These are phyloP conservation scores for Himalopsyche anomala DNA, from an alignment of 2,888 invertebrate species.

Conservation along the genomic window DNA sequence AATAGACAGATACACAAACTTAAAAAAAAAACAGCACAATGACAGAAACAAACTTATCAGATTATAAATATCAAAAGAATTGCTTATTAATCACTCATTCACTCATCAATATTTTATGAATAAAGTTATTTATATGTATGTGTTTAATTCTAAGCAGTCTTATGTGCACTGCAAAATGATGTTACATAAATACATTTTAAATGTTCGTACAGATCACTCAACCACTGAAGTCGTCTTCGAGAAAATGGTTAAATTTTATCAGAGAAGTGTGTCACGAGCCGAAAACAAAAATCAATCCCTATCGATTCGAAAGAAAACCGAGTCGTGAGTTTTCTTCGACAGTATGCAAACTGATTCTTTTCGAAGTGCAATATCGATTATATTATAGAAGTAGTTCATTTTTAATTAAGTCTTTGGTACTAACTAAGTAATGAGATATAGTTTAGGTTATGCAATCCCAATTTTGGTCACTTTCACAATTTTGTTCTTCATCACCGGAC, in stretches of 20 bases:
- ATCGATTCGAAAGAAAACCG: conserved; percentile 18
- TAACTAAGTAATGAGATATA: conserved; percentile 63
- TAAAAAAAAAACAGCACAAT: conserved; percentile 2
- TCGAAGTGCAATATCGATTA: conserved; percentile 41
- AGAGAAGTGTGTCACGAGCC: conserved; percentile 27
- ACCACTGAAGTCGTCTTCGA: conserved; percentile 50
- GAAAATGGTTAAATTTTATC: conserved; percentile 36
- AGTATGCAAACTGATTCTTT: conserved; percentile 14
- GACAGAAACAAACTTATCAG: conserved; percentile 39
- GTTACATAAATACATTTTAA: conserved; percentile 55
- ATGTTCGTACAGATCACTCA: conserved; percentile 49
- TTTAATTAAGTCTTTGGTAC: conserved; percentile 65
- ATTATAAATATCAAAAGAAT: conserved; percentile 49
- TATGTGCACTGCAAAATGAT: conserved; percentile 47
- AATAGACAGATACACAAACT: neutral
- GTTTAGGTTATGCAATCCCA: conserved; percentile 59
- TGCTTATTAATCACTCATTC: conserved; percentile 57
- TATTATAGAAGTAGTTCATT: conserved; percentile 44
- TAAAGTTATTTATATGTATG: conserved; percentile 42
- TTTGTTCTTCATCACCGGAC: conserved; percentile 71
- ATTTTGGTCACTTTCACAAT: conserved; percentile 64
- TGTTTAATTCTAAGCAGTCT: conserved; percentile 54
- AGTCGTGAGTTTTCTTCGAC: conserved; percentile 6
- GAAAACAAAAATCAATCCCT: conserved; percentile 22
- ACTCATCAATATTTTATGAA: conserved; percentile 47